Conservation (phyloP, 2,888 invertebrate species). For the Macaria liturata region DNA sequence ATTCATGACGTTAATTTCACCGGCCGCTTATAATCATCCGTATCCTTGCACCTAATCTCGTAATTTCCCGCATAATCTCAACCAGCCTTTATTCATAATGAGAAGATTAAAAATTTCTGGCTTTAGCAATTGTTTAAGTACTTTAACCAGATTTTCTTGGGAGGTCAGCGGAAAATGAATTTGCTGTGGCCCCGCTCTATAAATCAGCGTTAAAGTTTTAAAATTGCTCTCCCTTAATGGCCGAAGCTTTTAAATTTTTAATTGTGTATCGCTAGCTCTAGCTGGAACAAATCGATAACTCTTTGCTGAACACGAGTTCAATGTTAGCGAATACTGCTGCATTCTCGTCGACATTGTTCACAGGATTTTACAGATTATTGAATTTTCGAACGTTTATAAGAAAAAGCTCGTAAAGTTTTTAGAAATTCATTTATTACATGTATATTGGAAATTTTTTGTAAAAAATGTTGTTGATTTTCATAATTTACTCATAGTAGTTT, state of each 20-base stretch:
- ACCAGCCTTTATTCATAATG: conserved; percentile 63
- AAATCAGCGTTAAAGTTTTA: conserved; percentile 27
- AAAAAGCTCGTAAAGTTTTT: conserved; percentile 1
- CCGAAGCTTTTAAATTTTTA: conserved; percentile 6
- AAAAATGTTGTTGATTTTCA: no score
- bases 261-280: conserved; percentile 8
- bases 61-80: conserved; percentile 62
- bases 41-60: conserved; percentile 49
- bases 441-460: no score
- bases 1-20: conserved; percentile 36
- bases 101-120: conserved; percentile 67
- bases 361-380: not conserved
- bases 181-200: conserved; percentile 31
- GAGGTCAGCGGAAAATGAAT: conserved; percentile 40
- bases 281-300: conserved; percentile 7
- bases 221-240: conserved; percentile 20
- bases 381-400: conserved; percentile 1
- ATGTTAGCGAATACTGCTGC: not conserved
- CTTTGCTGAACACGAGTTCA: not conserved
- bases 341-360: not conserved
- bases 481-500: no score
- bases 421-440: not conserved
- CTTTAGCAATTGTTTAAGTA: conserved; percentile 61
- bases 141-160: conserved; percentile 56
- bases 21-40: conserved; percentile 39